Evolutionary conservation across 2,888 invertebrate species (phyloP).

Genomic region (Apotomis capreana): DNA sequence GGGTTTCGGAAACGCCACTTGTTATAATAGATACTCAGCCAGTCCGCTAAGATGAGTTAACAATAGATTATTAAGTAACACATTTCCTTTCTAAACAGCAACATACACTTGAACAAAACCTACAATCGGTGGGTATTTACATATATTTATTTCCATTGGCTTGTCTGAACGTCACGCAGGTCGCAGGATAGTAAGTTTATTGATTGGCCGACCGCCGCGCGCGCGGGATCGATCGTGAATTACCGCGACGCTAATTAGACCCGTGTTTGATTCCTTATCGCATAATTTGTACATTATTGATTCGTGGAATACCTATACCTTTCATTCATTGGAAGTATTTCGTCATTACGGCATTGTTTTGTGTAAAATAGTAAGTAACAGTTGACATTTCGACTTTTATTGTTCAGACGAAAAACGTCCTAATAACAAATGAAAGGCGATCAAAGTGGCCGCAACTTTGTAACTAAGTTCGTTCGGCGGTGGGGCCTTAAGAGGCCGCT

Average conservation of each 20-base stretch:
- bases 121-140: too few relatives aligned
- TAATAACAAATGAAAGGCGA: conserved; percentile 1
- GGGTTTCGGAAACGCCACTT: too few relatives aligned
- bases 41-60: too few relatives aligned
- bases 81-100: background rate
- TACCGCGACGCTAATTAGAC: conserved; percentile 47
- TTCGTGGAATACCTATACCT: conserved; percentile 14
- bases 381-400: background rate
- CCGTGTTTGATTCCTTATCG: conserved; percentile 43
- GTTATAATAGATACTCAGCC: too few relatives aligned
- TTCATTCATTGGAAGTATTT: conserved; percentile 10
- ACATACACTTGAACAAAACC: too few relatives aligned
- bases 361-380: background rate
- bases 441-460: conserved; percentile 13
- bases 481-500: conserved; percentile 43
- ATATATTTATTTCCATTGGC: too few relatives aligned
- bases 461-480: conserved; percentile 12
- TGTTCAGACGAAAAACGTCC: background rate
- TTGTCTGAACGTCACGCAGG: background rate
- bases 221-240: conserved; percentile 45
- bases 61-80: background rate
- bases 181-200: conserved; percentile 14
- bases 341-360: background rate
- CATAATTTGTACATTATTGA: conserved; percentile 29
- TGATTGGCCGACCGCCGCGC: conserved; percentile 6